Percentiles rank a stretch among this genome's conserved stretches.
Evolutionary conservation across 2,797 vertebrate species (phyloP).

Genomic region (Australoheros facetus): DNA sequence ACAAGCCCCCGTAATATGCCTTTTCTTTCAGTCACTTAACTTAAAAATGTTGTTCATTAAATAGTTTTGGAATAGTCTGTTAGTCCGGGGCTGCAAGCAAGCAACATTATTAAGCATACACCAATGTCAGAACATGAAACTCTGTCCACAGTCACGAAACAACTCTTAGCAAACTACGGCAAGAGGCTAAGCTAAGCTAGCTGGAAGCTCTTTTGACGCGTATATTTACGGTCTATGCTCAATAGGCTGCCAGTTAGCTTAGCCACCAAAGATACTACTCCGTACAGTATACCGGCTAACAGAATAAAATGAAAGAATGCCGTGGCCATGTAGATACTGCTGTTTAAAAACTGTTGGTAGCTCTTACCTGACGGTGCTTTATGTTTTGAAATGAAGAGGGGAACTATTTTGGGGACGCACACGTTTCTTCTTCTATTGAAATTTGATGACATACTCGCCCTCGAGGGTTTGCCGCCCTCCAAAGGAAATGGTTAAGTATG

Average conservation of each 20-base stretch:
- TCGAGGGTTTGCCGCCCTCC: constrained; percentile 18
- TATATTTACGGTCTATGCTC: background rate
- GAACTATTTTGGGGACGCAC: constrained; percentile 57
- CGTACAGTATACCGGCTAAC: background rate
- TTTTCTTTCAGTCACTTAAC: background rate
- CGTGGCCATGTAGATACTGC: rapidly evolving
- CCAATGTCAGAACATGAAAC: constrained; percentile 20
- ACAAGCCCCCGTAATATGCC: background rate
- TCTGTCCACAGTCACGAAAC: background rate
- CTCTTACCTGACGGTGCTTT: constrained; percentile 33
- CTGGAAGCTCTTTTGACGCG: background rate
- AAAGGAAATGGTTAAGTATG: background rate
- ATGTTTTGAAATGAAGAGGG: constrained; percentile 40
- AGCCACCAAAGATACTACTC: background rate
- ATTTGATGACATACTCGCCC: rapidly evolving
- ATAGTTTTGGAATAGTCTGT: background rate
- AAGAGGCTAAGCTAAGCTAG: constrained; percentile 8
- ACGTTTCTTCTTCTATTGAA: constrained; percentile 61
- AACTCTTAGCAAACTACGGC: background rate
- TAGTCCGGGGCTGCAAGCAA: background rate
- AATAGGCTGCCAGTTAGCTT: background rate
- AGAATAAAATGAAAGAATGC: background rate
- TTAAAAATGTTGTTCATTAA: background rate
- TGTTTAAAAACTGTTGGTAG: background rate
- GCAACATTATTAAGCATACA: background rate